These are phyloP conservation scores for Nixonia krombeini DNA, from an alignment of 1,140 invertebrate species.

Conservation along the genomic window DNA sequence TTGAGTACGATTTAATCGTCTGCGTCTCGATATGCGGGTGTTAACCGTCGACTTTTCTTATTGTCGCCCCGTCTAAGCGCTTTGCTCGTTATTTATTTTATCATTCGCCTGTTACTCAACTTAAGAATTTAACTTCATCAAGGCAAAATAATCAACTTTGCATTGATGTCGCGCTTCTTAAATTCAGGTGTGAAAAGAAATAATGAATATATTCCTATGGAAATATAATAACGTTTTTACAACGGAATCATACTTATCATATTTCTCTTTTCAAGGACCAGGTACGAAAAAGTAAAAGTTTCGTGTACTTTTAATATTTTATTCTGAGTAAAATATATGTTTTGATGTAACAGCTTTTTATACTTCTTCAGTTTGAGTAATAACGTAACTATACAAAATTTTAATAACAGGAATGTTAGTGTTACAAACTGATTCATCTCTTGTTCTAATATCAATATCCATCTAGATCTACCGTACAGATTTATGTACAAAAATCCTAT, in stretches of 20 bases:
- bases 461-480: no score
- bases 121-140: not conserved
- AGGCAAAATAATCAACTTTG: no score
- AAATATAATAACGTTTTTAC: no score
- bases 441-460: no score
- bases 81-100: conserved; percentile 9
- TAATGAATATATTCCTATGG: no score
- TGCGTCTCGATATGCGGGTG: conserved; percentile 18
- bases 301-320: conserved; percentile 39
- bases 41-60: conserved; percentile 14
- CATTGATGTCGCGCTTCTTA: no score
- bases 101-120: not conserved
- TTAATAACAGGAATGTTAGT: conserved; percentile 46
- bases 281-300: conserved; percentile 10
- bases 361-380: conserved; percentile 34
- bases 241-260: no score
- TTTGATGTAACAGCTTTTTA: no score
- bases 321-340: conserved; percentile 47
- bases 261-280: not conserved
- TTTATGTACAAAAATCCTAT: no score
- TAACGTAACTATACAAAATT: conserved; percentile 49
- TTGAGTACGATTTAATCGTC: not conserved
- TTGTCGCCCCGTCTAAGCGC: conserved; percentile 10
- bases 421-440: conserved; percentile 27
- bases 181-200: no score